phyloP scores from a whole-genome alignment of 92 coral and sea anemone species.

The Galaxea fascicularis region DNA sequence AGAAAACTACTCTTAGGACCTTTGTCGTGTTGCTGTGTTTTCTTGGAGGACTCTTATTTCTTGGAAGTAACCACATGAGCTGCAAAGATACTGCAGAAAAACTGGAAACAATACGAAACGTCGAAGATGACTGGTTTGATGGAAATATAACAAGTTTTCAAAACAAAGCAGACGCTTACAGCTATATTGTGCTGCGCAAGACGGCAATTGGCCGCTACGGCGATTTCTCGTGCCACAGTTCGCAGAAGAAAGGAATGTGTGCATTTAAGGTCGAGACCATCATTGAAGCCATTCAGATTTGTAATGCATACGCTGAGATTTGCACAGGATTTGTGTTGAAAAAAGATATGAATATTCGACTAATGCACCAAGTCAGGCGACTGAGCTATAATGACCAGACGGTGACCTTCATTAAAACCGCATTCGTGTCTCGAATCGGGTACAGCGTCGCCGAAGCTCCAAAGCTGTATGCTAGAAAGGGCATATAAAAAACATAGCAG shows the following conservation, averaged over 20 bases:
- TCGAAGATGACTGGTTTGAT: constrained; percentile 42
- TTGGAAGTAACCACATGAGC: neutral
- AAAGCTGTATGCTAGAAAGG: neutral
- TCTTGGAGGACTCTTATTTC: constrained; percentile 11
- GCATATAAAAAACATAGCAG: neutral
- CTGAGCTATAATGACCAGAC: constrained; percentile 21
- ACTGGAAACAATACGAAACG: neutral
- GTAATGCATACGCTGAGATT: constrained; percentile 32
- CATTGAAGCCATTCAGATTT: constrained; percentile 30
- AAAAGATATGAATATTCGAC: constrained; percentile 32
- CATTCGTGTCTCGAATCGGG: constrained; percentile 27
- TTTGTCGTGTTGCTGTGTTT: constrained; percentile 4
- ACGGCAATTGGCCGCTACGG: constrained; percentile 24
- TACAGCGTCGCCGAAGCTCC: neutral
- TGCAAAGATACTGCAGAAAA: neutral
- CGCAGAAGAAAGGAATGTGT: constrained; percentile 19
- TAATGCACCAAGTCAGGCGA: constrained; percentile 30
- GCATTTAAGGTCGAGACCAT: constrained; percentile 23
- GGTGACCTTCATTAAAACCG: constrained; percentile 20
- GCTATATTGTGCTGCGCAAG: constrained; percentile 40
- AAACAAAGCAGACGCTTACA: constrained; percentile 10
- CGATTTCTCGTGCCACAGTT: constrained; percentile 43
- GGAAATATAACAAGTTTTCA: constrained; percentile 52
- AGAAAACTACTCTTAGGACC: constrained; percentile 1
- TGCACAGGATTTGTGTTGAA: constrained; percentile 45